phyloP scores from a whole-genome alignment of 1,140 invertebrate genomes.

The Gerris buenoi region DNA sequence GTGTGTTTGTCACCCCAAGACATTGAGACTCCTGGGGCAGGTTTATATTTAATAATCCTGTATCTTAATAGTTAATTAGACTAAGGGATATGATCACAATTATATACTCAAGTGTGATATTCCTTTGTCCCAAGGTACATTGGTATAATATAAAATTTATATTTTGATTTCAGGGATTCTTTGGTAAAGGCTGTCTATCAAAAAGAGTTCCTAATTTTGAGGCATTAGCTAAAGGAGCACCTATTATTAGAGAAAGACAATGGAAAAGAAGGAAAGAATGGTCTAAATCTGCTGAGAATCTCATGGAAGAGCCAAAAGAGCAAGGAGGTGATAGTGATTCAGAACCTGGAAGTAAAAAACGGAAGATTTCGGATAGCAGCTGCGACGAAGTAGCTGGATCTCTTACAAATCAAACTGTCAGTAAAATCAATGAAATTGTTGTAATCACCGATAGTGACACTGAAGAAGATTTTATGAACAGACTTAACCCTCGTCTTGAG shows the following conservation, averaged over 20 bases:
- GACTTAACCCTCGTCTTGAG: conserved; percentile 31
- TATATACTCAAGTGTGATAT: too few relatives aligned
- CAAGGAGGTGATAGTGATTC: neutral
- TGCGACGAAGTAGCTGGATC: neutral
- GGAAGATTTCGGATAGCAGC: neutral
- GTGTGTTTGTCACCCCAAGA: too few relatives aligned
- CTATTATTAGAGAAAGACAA: conserved; percentile 32
- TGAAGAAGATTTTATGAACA: conserved; percentile 46
- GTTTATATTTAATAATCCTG: too few relatives aligned
- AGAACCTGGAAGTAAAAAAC: neutral
- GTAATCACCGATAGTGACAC: conserved; percentile 48
- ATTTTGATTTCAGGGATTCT: conserved; percentile 44
- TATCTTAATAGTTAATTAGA: too few relatives aligned
- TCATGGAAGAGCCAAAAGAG: neutral
- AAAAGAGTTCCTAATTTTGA: conserved; percentile 38
- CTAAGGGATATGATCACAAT: too few relatives aligned
- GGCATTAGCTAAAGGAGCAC: conserved; percentile 28
- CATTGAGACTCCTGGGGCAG: too few relatives aligned
- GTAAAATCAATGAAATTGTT: conserved; percentile 31
- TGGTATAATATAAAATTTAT: too few relatives aligned
- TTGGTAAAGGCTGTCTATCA: conserved; percentile 53
- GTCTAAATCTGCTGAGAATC: conserved; percentile 11
- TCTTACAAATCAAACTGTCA: conserved; percentile 2
- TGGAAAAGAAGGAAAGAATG: conserved; percentile 24
- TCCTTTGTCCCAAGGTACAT: too few relatives aligned